phyloP scores from a whole-genome alignment of 2,113 vertebrate genomes.

The Phodopus roborovskii region DNA sequence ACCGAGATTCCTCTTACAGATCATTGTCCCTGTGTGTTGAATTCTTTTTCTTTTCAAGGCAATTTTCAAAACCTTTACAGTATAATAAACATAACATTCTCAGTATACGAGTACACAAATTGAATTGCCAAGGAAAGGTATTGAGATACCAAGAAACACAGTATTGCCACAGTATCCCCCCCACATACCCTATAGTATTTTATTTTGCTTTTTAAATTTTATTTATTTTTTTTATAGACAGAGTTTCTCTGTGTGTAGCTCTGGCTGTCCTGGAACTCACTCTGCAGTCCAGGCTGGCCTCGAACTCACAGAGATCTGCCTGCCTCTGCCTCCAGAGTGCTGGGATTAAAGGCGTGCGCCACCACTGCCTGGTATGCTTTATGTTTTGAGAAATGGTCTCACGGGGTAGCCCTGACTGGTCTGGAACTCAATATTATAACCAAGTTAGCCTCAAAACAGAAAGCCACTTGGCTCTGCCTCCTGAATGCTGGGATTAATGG shows the following conservation, averaged over 20 bases:
- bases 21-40: constrained; percentile 4
- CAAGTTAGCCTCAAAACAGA: not conserved
- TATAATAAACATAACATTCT: not conserved
- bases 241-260: too few relatives aligned
- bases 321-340: too few relatives aligned
- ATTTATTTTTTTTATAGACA: not conserved
- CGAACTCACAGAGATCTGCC: too few relatives aligned
- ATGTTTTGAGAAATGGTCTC: not conserved
- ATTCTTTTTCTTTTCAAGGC: constrained; percentile 34
- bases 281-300: too few relatives aligned
- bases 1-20: not conserved
- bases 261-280: too few relatives aligned
- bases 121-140: not conserved
- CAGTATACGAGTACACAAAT: not conserved
- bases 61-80: not conserved
- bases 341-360: too few relatives aligned
- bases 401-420: too few relatives aligned
- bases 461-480: not conserved
- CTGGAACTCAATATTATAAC: not conserved
- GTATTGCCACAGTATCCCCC: not conserved
- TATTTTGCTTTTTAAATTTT: not conserved
- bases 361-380: too few relatives aligned
- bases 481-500: not conserved
- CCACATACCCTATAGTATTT: too few relatives aligned
- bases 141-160: not conserved